phyloP scores from a whole-genome alignment of 1,140 invertebrate species.

The Drosophila rhopaloa region DNA sequence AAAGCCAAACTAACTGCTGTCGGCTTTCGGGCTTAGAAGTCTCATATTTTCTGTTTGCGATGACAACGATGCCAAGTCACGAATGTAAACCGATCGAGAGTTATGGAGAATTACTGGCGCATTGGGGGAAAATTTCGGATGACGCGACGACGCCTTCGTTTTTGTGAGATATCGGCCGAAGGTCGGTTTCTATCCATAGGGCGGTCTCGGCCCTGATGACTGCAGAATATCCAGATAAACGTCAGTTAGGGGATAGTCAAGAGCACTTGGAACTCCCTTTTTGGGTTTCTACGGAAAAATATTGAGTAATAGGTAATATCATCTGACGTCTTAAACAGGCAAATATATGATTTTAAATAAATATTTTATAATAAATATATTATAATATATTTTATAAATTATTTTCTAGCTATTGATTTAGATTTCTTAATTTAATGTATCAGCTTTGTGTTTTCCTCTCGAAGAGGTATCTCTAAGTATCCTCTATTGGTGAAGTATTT shows the following conservation, averaged over 20 bases:
- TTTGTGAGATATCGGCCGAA: slow-evolving; percentile 26
- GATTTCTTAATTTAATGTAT: background rate
- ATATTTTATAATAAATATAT: too few relatives aligned
- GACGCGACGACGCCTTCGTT: slow-evolving; percentile 19
- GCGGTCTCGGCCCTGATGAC: slow-evolving; percentile 9
- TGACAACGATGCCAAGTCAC: slow-evolving; percentile 51
- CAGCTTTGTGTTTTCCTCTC: background rate
- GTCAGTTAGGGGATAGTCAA: slow-evolving; percentile 20
- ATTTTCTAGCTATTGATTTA: background rate
- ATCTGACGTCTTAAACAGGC: background rate
- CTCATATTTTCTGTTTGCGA: slow-evolving; percentile 30
- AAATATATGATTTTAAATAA: too few relatives aligned
- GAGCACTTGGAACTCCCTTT: slow-evolving; percentile 12
- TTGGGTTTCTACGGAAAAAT: slow-evolving; percentile 1
- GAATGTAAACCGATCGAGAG: slow-evolving; percentile 48
- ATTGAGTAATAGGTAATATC: background rate
- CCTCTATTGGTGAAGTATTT: slow-evolving; percentile 3
- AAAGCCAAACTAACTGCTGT: slow-evolving; percentile 38
- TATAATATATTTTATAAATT: too few relatives aligned
- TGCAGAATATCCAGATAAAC: slow-evolving; percentile 11
- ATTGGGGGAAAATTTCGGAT: slow-evolving; percentile 41
- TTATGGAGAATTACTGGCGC: slow-evolving; percentile 22
- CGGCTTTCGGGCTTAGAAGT: slow-evolving; percentile 53
- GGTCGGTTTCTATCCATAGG: slow-evolving; percentile 20
- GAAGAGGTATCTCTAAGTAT: slow-evolving; percentile 2